Conservation (phyloP, 2,797 vertebrate genomes). For the Diplodus puntazzo region DNA sequence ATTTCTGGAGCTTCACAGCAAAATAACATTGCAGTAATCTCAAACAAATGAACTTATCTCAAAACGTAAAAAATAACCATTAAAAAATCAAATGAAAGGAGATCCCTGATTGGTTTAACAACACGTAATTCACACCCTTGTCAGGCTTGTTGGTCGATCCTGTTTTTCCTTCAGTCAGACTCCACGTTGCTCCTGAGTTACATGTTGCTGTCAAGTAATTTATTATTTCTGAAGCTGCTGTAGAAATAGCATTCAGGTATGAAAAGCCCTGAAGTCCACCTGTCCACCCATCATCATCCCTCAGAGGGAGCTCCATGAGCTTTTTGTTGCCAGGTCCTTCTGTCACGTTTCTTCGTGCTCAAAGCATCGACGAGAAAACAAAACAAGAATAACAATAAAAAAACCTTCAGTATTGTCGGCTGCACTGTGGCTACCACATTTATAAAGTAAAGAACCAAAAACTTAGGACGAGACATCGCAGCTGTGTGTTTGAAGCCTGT, state of each 20-base stretch:
- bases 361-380: constrained; percentile 2
- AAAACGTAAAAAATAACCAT: no score
- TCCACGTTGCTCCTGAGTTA: background rate
- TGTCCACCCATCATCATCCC: constrained; percentile 58
- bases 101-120: no score
- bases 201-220: background rate
- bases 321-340: constrained; percentile 15
- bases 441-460: constrained; percentile 95
- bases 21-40: no score
- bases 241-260: constrained; percentile 27
- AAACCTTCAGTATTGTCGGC: constrained; percentile 91
- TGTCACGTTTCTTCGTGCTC: constrained; percentile 57
- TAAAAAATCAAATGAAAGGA: no score
- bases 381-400: background rate
- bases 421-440: constrained; percentile 91
- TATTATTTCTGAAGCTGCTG: background rate
- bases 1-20: no score
- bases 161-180: background rate
- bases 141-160: no score
- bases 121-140: no score
- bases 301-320: background rate
- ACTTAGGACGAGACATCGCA: constrained; percentile 87
- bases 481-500: constrained; percentile 89
- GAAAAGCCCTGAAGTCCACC: constrained; percentile 14
- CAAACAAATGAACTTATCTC: no score